Evolutionary conservation across 2,888 invertebrate species (phyloP), one percentile per base, ranked within the genome.

Genomic region (Sminthurinus aureus): DNA sequence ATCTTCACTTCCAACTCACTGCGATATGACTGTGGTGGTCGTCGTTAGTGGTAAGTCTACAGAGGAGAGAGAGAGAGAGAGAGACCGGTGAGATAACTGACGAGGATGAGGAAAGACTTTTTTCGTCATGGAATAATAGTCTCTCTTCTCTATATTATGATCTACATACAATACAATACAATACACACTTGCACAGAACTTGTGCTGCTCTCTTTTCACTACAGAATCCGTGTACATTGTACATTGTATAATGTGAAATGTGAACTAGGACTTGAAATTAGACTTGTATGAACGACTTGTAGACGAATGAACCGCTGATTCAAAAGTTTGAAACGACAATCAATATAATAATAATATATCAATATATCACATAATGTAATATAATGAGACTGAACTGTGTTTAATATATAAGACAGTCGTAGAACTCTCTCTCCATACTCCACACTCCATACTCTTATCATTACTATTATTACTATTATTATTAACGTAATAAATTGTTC

Each of bases 1-100:
- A 93, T 92, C 93, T 91, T 91, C 92, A 91, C 93, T 93, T 93
- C 93, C 93, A 93, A 92, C 93, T 93, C 89, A 90, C 90, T 89
- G 91, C 38, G 81, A 81, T 73, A 74, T 81, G 81, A 81, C 81
- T 81, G 80, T 51, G 52, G 38, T 52, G 79, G 24, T 79, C 50
- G 71, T 73, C 80, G 50, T 38, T 38, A 69, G 58, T 64, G 22
- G 22, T 20, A 69, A n/a, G 79, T 24, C 71, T 13, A 71, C 71
- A n/a, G 8, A 11, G 20, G 2, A n/a, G 82, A 84, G 38, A 74
- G 58, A 38, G 69, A 71, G 13, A 52, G 18, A n/a, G 50, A 77
- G 58, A 58, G 69, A 73, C 73, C 73, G 73, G 73, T 73, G 26
- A 15, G 73, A 24, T 73, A 50, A 18, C 71, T 24, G 38, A 51